These are phyloP conservation scores for Alethe diademata DNA, from an alignment of 2,113 vertebrate species.

Conservation along the genomic window DNA sequence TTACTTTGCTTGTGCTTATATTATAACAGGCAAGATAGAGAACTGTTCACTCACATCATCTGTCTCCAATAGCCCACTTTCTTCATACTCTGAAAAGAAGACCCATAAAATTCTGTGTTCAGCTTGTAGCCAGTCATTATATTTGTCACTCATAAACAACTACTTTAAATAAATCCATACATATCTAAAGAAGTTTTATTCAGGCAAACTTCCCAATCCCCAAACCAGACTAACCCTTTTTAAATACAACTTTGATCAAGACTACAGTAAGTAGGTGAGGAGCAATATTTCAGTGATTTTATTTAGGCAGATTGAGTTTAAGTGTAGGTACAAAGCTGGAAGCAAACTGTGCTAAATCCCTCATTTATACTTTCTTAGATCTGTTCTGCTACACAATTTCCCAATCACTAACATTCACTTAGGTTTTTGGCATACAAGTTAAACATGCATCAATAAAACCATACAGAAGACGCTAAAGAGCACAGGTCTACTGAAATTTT, in stretches of 20 bases:
- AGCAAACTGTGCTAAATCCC: not conserved
- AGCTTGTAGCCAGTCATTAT: not conserved
- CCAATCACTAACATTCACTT: not conserved
- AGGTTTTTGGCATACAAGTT: not conserved
- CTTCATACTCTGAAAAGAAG: slow-evolving; percentile 91
- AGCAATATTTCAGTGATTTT: not conserved
- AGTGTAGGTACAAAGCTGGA: not conserved
- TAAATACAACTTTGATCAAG: not conserved
- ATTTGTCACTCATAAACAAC: not conserved
- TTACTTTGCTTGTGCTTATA: not conserved
- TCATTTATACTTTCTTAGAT: not conserved
- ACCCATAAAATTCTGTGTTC: slow-evolving; percentile 38
- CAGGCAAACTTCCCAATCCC: not conserved
- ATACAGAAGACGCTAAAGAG: not conserved
- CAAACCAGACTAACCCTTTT: not conserved
- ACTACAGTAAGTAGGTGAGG: not conserved
- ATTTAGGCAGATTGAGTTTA: not conserved
- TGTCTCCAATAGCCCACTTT: slow-evolving; percentile 94
- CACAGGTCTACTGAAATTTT: not conserved
- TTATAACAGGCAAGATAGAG: not conserved
- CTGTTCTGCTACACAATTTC: not conserved
- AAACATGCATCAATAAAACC: not conserved
- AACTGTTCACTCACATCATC: slow-evolving; percentile 88
- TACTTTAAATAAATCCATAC: not conserved
- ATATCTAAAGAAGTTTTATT: not conserved